Base-by-base conservation (phyloP, 2,113 vertebrate genomes). In the Elephantulus edwardii region DNA sequence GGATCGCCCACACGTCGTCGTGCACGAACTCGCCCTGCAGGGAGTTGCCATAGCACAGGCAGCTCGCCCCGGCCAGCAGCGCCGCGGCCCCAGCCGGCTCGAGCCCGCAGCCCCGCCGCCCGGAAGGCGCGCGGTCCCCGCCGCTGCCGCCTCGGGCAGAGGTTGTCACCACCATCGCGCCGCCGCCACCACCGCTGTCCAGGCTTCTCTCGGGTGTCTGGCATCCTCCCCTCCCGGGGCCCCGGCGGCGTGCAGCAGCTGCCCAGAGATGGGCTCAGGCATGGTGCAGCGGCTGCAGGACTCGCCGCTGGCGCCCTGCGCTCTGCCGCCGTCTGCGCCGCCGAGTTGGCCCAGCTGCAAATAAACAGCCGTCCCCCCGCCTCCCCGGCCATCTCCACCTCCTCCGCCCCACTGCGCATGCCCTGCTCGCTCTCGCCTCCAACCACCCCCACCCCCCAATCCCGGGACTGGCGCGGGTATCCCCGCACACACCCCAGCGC, bases 1-100 rank as follows among this genome's bases (percentile, higher is more conserved):
- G 96, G 95, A 99, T 99, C 40, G 99, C 99, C 99, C 99, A 99
- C 71, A 99, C 98, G 52, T 99, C 99, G 97, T 99, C 99, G 97
- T 99, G 99, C 94, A 99, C 99, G 94, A 99, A 98, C 98, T 99
- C 99, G 79, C 99, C 99, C 66, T 88, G 96, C 94, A 99, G 97
- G 48, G 98, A 98, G 97, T 98, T 98, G 82, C 97, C 91, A 97
- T 98, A 99, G 97, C 98, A 99, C 19, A 99, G 97, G 2, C 96
- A 97, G 94, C 98, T 98, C 68, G 98, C 96, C 30, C 96, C 95
- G 56, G 97, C 94, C 94, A 99, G 95, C 94, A 95, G 75, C 76
- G 87, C 94, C 60, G 72, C 95, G 52, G 94, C 96, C 44, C 84
- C 95, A 50, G 78, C 93, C 60, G 84, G 92, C 66, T 86, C 68